Percentiles rank a stretch among this genome's conserved stretches.
Evolutionary conservation across 2,888 invertebrate genomes (phyloP).

Genomic region (Digitonthophagus gazella): DNA sequence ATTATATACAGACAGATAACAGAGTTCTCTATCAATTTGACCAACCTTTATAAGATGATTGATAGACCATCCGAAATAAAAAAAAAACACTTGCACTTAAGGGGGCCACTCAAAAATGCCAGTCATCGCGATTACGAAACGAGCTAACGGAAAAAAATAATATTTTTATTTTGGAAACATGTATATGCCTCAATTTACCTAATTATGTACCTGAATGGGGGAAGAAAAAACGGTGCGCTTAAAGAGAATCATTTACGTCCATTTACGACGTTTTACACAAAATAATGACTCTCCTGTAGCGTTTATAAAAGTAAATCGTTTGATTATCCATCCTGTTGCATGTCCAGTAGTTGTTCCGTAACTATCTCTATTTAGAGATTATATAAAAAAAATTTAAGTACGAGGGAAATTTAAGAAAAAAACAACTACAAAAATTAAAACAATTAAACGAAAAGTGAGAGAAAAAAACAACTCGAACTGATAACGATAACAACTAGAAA

Average conservation of each 20-base stretch:
- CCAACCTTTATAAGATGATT: neutral
- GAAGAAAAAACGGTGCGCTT: too few species aligned
- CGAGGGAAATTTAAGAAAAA: too few species aligned
- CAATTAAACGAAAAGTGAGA: neutral
- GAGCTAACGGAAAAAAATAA: neutral
- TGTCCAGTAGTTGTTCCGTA: too few species aligned
- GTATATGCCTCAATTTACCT: too few species aligned
- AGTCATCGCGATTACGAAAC: neutral
- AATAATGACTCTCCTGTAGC: too few species aligned
- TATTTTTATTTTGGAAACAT: neutral
- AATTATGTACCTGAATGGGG: too few species aligned
- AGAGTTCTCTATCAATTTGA: neutral
- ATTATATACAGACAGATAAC: neutral
- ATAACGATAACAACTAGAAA: constrained; percentile 5
- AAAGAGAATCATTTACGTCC: too few species aligned
- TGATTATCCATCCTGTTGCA: neutral
- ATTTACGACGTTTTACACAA: too few species aligned
- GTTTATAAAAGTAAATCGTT: neutral
- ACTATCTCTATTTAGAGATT: too few species aligned
- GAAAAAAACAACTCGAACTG: neutral
- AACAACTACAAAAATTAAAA: neutral
- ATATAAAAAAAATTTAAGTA: too few species aligned
- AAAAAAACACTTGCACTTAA: neutral
- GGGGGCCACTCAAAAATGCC: neutral
- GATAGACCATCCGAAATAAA: neutral